Conservation (phyloP, 2,113 vertebrate species). For the Anguilla rostrata region DNA sequence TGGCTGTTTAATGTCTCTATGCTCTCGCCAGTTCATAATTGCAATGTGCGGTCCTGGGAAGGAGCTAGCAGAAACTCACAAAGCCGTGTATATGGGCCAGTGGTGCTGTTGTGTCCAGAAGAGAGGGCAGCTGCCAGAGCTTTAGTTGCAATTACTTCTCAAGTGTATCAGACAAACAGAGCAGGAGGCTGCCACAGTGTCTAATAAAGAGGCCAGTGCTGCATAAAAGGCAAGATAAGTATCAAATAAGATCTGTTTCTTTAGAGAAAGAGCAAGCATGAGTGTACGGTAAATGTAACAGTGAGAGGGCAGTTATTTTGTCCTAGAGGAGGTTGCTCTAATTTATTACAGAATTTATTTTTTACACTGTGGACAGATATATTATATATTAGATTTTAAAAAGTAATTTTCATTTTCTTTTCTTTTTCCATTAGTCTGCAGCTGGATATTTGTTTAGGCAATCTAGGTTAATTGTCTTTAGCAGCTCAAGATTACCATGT, state of each 20-base stretch:
- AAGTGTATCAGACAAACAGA: not conserved
- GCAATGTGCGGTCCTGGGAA: not conserved
- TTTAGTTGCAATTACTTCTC: not conserved
- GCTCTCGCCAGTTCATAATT: not conserved
- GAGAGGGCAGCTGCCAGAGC: not conserved
- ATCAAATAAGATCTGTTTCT: not conserved
- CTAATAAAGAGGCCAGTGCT: not conserved
- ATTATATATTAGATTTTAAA: too few species aligned
- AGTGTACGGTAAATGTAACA: not conserved
- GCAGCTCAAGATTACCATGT: too few species aligned
- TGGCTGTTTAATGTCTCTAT: not conserved
- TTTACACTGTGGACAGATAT: too few species aligned
- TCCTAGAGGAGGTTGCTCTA: too few species aligned
- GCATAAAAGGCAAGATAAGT: not conserved
- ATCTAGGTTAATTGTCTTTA: too few species aligned
- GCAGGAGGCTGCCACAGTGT: not conserved
- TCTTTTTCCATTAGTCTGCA: too few species aligned
- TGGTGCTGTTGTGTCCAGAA: too few species aligned
- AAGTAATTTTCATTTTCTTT: too few species aligned
- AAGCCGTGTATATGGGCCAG: too few species aligned
- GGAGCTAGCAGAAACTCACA: not conserved
- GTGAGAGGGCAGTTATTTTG: too few species aligned
- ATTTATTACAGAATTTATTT: too few species aligned
- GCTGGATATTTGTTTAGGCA: too few species aligned
- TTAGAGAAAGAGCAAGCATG: not conserved